These are phyloP conservation scores for Archivesica marissinica DNA, from an alignment of 1,140 invertebrate species.

Conservation along the genomic window DNA sequence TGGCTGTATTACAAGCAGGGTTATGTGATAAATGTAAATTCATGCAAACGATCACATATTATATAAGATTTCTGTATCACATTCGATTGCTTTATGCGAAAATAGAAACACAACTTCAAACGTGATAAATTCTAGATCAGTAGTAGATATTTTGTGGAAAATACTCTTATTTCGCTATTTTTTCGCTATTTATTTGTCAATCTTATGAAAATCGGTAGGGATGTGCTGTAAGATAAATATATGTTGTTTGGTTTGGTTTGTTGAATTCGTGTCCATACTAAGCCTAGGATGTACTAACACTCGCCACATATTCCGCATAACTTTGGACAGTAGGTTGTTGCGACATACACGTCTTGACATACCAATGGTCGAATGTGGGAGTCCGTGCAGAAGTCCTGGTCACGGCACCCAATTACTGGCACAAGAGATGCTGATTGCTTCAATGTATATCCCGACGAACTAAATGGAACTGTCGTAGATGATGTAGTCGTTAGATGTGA, in stretches of 20 bases:
- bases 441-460: too few relatives aligned
- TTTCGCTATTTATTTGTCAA: neutral
- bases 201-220: neutral
- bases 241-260: neutral
- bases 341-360: constrained; percentile 15
- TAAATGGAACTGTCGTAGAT: too few relatives aligned
- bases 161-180: neutral
- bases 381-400: constrained; percentile 12
- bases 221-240: neutral
- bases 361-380: neutral
- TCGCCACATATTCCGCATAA: constrained; percentile 23
- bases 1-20: too few relatives aligned
- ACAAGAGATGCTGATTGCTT: neutral
- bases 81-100: too few relatives aligned
- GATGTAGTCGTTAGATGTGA: too few relatives aligned
- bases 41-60: too few relatives aligned
- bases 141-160: neutral
- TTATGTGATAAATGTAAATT: too few relatives aligned
- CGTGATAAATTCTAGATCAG: neutral
- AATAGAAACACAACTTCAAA: too few relatives aligned
- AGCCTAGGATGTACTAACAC: neutral
- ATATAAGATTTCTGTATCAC: too few relatives aligned
- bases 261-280: neutral
- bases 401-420: neutral
- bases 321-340: constrained; percentile 21